Base-by-base conservation (phyloP, 2,113 vertebrate genomes). In the Tachysurus fulvidraco region DNA sequence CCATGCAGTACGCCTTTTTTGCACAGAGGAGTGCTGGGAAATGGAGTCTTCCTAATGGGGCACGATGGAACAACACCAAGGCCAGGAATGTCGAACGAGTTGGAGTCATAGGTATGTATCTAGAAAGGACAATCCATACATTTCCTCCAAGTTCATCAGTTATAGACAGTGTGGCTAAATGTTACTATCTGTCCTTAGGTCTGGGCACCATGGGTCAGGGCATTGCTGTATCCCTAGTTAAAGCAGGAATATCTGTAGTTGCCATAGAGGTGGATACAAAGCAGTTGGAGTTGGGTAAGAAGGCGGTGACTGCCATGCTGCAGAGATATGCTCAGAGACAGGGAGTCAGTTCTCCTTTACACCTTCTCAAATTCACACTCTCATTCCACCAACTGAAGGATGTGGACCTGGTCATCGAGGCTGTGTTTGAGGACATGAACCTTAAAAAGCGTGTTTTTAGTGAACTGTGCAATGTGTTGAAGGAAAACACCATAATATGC, bases 191-290 rank as follows among this genome's bases (percentile, higher is more conserved):
- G 83, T 84, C 88, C 81, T 11, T 84, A 99, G 98, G 98, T 81
- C 94, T 98, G 85, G 98, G 97, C 88, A 99, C 97, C 57, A 99
- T 99, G 97, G 98, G 98, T 23, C 94, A 90, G 91, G 98, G 97
- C 76, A 99, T 99, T 36, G 91, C 93, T 5, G 93, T 95, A 83
- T 95, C 93, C 84, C 94, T 99, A 88, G 94, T 94, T 60, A 96
- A 93, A 86, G 95, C 96, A 0, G 95, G 95, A 65, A 93, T 99
- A 50, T 94, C 96, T 0, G 96, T 98, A 82, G 93, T 98, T 81
- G 97, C 96, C 0, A 90, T 99, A 23, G 98, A 98, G 90, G 95
- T 94, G 84, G 92, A 97, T 25, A 88, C 92, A 89, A 94, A 96
- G 80, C 93, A 95, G 85, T 86, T 99, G 71, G 94, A 93, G 50